Evolutionary conservation across 1,140 invertebrate species (phyloP), one percentile per base, ranked within the genome.

Genomic region (Cotesia glomerata): DNA sequence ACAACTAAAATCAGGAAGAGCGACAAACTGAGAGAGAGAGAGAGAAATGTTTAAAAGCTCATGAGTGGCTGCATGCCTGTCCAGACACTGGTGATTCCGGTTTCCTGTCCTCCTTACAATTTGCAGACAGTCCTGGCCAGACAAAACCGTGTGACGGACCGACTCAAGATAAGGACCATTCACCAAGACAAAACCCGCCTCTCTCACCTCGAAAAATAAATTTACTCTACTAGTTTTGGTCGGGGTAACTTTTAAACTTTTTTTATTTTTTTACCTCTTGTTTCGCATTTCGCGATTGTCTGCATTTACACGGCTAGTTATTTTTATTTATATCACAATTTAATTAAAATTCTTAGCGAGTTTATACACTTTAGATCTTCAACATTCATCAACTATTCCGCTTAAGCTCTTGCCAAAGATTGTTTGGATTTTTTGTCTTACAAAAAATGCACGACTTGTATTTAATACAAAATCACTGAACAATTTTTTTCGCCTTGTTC

Each of bases 41-140:
- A 72, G 36, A 72, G 58, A 67, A 69, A 59, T 74, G 51, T 58
- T 51, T 71, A 32, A 26, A 26, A 26, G 18, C 18, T 26, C 18
- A 26, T 26, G 18, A 26, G 18, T 2, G 18, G 34, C 34, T 13
- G 16, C 14, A 16, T 73, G 76, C 66, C 76, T 76, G 84, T 85
- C 82, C 82, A 85, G 82, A 83, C 82, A 78, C 68, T 82, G 76
- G 74, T 71, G 79, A 82, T 81, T 82, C 81, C 80, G 80, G 79
- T 80, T 86, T 86, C 83, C 85, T 86, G 83, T 81, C 14, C 82
- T 81, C 80, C 80, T 84, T 81, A 82, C 82, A 85, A 85, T 85
- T 83, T 79, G 77, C 80, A 72, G 61, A 76, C 77, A 75, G 75
- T 75, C 62, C 69, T 36, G 56, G 56, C 69, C 72, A 74, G 73